Evolutionary conservation across 2,888 invertebrate species (phyloP).

Genomic region (Sminthurinus aureus): DNA sequence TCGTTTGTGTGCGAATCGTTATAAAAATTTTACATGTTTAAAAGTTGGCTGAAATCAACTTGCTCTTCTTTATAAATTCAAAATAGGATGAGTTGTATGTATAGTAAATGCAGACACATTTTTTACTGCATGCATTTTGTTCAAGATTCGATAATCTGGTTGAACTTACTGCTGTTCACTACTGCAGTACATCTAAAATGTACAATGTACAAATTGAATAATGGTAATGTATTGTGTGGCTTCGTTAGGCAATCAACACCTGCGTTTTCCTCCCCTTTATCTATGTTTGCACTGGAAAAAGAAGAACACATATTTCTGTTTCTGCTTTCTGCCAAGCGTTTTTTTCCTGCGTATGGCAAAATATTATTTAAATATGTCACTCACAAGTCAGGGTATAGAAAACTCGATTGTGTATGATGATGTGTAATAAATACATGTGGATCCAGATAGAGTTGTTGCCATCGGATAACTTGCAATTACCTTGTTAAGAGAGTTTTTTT

Average conservation of each 20-base stretch:
- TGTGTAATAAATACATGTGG: too few relatives aligned
- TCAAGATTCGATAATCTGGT: background rate
- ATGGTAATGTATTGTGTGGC: conserved; percentile 6
- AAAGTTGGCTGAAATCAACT: background rate
- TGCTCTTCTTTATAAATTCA: background rate
- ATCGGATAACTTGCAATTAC: background rate
- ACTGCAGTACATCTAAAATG: too few relatives aligned
- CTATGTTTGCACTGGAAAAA: conserved; percentile 5
- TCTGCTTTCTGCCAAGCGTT: conserved; percentile 1
- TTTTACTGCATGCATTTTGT: too few relatives aligned
- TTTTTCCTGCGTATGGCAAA: conserved; percentile 17
- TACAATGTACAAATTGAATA: background rate
- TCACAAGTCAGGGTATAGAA: background rate
- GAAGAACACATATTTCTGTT: conserved; percentile 7
- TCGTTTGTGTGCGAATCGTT: too few relatives aligned
- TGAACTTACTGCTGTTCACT: background rate
- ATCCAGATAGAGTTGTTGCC: too few relatives aligned
- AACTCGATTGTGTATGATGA: background rate
- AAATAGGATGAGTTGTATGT: background rate
- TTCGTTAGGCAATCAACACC: conserved; percentile 15
- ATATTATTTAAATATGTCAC: background rate
- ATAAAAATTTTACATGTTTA: background rate
- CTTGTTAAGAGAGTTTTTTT: conserved; percentile 5
- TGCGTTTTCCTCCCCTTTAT: background rate
- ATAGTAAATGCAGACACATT: background rate